Evolutionary conservation across 2,888 invertebrate genomes (phyloP).

Genomic region (Notodonta dromedarius): DNA sequence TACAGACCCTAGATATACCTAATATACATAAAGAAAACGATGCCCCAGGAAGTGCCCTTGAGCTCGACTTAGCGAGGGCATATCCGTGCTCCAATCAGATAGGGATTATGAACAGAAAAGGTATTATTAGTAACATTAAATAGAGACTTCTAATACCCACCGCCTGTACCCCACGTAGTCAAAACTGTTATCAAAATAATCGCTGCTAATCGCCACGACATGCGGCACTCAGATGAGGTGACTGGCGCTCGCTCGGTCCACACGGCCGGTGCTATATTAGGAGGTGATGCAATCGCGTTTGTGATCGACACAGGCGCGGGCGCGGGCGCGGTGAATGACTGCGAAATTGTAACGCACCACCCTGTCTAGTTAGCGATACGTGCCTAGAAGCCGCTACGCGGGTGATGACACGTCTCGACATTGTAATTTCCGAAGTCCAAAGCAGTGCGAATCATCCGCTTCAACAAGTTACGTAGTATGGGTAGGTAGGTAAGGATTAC

Average conservation of each 20-base stretch:
- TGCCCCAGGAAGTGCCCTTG: too few species aligned
- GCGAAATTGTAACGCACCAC: constrained; percentile 43
- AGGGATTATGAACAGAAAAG: too few species aligned
- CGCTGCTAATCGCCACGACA: constrained; percentile 15
- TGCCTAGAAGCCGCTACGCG: not conserved
- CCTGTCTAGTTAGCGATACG: constrained; percentile 10
- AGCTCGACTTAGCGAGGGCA: too few species aligned
- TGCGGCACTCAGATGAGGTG: constrained; percentile 30
- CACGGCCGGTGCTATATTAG: constrained; percentile 53
- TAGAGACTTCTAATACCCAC: not conserved
- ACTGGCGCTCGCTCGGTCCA: constrained; percentile 40
- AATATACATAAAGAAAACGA: too few species aligned
- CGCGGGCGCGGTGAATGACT: constrained; percentile 54
- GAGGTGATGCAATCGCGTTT: constrained; percentile 61
- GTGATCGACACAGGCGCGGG: constrained; percentile 22
- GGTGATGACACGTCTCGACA: not conserved
- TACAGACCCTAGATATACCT: too few species aligned
- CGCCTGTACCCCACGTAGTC: constrained; percentile 17
- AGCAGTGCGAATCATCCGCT: constrained; percentile 7
- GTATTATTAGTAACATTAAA: not conserved
- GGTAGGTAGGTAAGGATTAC: too few species aligned
- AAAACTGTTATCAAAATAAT: constrained; percentile 14
- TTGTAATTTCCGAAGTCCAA: not conserved
- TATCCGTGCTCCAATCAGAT: too few species aligned
- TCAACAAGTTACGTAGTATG: not conserved